These are phyloP conservation scores for Melanostigma gelatinosum DNA, from an alignment of 2,113 vertebrate species.

Conservation along the genomic window DNA sequence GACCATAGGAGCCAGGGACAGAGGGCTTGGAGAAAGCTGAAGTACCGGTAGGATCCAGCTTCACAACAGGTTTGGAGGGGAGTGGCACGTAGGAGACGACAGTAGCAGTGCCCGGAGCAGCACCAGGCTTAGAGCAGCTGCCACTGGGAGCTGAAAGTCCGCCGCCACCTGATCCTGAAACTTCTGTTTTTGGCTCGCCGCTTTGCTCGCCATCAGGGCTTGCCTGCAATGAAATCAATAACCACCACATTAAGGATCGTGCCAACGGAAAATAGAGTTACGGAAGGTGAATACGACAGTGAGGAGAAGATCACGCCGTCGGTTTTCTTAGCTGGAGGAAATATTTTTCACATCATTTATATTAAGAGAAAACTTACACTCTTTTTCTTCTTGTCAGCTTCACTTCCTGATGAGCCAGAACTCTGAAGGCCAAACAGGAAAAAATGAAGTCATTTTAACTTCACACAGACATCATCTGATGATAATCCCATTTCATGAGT, in stretches of 20 bases:
- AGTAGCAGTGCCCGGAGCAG: neutral
- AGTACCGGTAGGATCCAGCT: slow-evolving; percentile 36
- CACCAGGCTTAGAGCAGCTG: slow-evolving; percentile 14
- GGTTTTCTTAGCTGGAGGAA: neutral
- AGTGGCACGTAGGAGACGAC: slow-evolving; percentile 5
- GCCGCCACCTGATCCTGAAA: neutral
- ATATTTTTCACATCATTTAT: neutral
- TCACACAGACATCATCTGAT: neutral
- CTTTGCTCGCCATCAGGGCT: slow-evolving; percentile 2
- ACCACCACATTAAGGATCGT: neutral
- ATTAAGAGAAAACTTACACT: slow-evolving; percentile 24
- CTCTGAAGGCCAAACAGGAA: slow-evolving; percentile 9
- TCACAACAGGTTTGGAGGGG: slow-evolving; percentile 53
- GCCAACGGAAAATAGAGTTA: neutral
- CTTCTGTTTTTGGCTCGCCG: neutral
- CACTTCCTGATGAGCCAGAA: slow-evolving; percentile 43
- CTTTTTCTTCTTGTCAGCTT: slow-evolving; percentile 45
- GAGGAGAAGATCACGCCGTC: neutral
- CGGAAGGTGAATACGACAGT: neutral
- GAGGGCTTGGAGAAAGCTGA: slow-evolving; percentile 15
- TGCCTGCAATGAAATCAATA: slow-evolving; percentile 41
- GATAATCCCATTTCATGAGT: neutral
- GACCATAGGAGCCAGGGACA: neutral
- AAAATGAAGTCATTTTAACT: neutral
- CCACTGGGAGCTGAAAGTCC: neutral